A percentile compares a stretch with the other conserved stretches of the same genome.
These are phyloP conservation scores for Kuschelorhynchus macadamiae DNA, from an alignment of 2,888 invertebrate genomes.

Conservation along the genomic window DNA sequence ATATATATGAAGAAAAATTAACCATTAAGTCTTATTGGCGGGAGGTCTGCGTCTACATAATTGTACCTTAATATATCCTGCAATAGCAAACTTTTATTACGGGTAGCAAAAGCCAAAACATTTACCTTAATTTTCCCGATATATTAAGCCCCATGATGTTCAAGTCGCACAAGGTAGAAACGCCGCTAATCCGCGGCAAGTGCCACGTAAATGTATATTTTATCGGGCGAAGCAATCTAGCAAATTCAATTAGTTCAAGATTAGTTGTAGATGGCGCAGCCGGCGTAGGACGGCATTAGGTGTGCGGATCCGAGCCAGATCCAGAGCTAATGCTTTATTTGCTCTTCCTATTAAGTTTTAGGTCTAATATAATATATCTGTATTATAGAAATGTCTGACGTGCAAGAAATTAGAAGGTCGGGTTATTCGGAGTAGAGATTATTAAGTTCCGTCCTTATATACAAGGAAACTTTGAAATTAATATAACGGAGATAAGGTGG, in stretches of 20 bases:
- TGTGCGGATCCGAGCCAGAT: conserved; percentile 55
- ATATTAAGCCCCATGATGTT: conserved; percentile 11
- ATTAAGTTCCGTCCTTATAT: neutral
- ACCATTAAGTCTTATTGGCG: too few species aligned
- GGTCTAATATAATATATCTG: conserved; percentile 49
- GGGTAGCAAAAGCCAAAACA: too few species aligned
- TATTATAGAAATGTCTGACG: conserved; percentile 37
- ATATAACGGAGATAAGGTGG: too few species aligned
- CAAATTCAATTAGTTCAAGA: conserved; percentile 69
- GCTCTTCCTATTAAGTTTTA: conserved; percentile 45
- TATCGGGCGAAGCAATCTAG: conserved; percentile 69
- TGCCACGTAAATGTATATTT: conserved; percentile 65
- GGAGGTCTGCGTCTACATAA: too few species aligned
- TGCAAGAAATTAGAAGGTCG: conserved; percentile 26
- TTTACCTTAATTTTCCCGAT: neutral
- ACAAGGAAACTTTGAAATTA: too few species aligned
- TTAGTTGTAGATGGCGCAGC: conserved; percentile 64
- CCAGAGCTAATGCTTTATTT: conserved; percentile 47
- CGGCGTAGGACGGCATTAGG: conserved; percentile 59
- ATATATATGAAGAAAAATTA: too few species aligned
- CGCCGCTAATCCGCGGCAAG: conserved; percentile 27
- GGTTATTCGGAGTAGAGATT: conserved; percentile 9
- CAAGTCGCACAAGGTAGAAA: conserved; percentile 14
- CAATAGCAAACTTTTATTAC: too few species aligned
- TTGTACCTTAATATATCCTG: neutral